Conservation (phyloP, 2,888 invertebrate species). For the Molanna angustata region DNA sequence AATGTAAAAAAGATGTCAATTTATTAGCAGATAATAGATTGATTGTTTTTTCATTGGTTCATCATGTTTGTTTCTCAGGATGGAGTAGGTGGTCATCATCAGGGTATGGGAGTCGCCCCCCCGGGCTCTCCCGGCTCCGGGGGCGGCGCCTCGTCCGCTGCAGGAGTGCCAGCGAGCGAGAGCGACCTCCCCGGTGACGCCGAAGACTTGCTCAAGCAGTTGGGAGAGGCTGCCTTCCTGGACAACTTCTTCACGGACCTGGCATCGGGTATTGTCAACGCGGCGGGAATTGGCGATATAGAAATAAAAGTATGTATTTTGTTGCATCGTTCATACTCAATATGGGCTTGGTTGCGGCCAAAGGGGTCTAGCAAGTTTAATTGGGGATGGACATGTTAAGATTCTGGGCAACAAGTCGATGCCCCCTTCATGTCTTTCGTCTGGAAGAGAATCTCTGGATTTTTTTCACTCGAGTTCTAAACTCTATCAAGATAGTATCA, state of each 20-base stretch:
- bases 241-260: constrained; percentile 80
- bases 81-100: constrained; percentile 58
- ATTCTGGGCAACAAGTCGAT: too few relatives aligned
- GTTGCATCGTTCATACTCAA: too few relatives aligned
- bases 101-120: constrained; percentile 39
- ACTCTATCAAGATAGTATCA: too few relatives aligned
- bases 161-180: constrained; percentile 37
- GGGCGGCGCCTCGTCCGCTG: constrained; percentile 43
- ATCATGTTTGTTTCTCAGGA: constrained; percentile 62
- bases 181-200: constrained; percentile 59
- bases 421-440: too few relatives aligned
- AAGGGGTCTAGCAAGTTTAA: too few relatives aligned
- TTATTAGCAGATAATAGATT: too few relatives aligned
- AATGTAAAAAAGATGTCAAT: too few relatives aligned
- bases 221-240: constrained; percentile 80
- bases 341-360: too few relatives aligned
- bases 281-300: constrained; percentile 58
- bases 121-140: constrained; percentile 36
- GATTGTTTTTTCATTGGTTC: too few relatives aligned
- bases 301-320: constrained; percentile 70
- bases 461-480: too few relatives aligned
- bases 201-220: constrained; percentile 77
- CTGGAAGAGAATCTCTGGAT: not conserved
- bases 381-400: too few relatives aligned
- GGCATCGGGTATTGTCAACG: constrained; percentile 68